Evolutionary conservation across 1,140 invertebrate genomes (phyloP), one percentile per base, ranked within the genome.

Genomic region (Drosophila oshimai): DNA sequence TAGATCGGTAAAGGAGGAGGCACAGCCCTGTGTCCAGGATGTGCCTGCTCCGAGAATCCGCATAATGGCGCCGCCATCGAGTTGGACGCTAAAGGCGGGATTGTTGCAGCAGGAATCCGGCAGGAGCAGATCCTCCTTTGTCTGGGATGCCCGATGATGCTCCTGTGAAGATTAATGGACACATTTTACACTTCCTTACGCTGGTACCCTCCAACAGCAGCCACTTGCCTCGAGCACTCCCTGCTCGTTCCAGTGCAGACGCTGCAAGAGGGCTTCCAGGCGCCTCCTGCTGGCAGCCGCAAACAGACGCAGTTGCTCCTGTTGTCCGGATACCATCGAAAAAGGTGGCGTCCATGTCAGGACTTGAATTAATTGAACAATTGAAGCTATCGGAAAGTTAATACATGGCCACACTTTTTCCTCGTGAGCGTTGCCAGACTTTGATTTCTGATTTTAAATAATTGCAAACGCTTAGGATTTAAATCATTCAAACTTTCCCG

Each of bases 221-320:
- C n/a, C 0, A 46, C 51, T 67, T 72, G 36, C 77, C 54, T 41
- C 24, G 2, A 36, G 28, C 29, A 83, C 78, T 3, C 51, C 57
- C 15, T 57, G 10, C 24, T 83, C 73, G 2, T 37, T 83, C 78
- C 78, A 83, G 6, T 61, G 18, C 12, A 83, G 45, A 0, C 58
- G 62, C n/a, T 57, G 3, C 0, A 83, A 33, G 6, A 83, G 12
- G 12, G 34, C 29, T 3, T 44, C 22, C 4, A 83, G 17, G 0
- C 70, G 69, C 6, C 37, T 34, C 2, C 54, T 68, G 31, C 37
- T 50, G 0, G 12, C n/a, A 5, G 22, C 17, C n/a, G 84, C 44
- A 36, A 47, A 83, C 0, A 20, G 28, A 24, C 39, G 57, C 41
- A 83, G 45, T 36, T 39, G 41, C 4, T 69, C 55, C 24, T 15